Evolutionary conservation across 2,888 invertebrate species (phyloP).

Genomic region (Resseliella maxima): DNA sequence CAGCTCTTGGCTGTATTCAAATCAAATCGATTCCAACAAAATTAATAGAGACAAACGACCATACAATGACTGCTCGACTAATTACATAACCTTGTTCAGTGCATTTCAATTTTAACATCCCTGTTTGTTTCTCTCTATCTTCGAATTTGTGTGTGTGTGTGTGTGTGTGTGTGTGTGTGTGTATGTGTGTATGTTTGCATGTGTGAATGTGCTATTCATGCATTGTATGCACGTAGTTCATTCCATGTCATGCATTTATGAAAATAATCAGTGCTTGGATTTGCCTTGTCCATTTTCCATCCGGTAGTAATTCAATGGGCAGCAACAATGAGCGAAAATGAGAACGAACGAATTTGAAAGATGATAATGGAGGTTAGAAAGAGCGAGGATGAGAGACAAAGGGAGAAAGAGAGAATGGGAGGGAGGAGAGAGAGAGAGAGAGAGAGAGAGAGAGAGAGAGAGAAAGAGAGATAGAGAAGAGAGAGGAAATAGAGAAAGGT

Average conservation of each 20-base stretch:
- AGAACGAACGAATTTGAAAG: too few relatives aligned
- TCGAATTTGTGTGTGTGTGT: not conserved
- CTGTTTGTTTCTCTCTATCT: not conserved
- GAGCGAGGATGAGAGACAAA: too few relatives aligned
- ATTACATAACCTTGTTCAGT: constrained; percentile 5
- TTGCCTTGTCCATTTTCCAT: not conserved
- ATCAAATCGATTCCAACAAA: constrained; percentile 19
- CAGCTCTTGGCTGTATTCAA: not conserved
- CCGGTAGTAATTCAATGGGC: not conserved
- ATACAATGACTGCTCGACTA: not conserved
- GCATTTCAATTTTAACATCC: not conserved
- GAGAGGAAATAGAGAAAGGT: too few relatives aligned
- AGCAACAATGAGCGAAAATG: not conserved
- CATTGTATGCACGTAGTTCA: not conserved
- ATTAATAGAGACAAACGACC: not conserved
- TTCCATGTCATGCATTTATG: not conserved
- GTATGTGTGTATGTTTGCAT: too few relatives aligned
- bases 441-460: too few relatives aligned
- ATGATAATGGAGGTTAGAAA: too few relatives aligned
- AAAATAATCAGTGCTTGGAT: not conserved
- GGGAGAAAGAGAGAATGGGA: too few relatives aligned
- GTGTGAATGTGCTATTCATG: not conserved
- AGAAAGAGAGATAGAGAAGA: too few relatives aligned
- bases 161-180: too few relatives aligned
- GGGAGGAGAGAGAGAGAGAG: too few relatives aligned